These are phyloP conservation scores for Nemopilema nomurai DNA, from an alignment of 30 jellyfish, hydroid and myxozoan species.

Conservation along the genomic window DNA sequence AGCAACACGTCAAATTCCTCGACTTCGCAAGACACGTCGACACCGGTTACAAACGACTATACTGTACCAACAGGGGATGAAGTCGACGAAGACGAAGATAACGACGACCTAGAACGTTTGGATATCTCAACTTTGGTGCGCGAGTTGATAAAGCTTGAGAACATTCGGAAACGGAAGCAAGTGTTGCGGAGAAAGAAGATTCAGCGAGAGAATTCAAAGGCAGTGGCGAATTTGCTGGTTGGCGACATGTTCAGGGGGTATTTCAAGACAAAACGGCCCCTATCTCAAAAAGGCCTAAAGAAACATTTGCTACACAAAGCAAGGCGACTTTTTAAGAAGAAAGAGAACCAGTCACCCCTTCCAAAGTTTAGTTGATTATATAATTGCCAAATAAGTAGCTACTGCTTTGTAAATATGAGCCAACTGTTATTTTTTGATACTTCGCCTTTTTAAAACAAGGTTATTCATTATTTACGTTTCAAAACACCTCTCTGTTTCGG, in stretches of 20 bases:
- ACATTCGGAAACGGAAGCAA: conserved; percentile 50
- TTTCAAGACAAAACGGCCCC: conserved; percentile 26
- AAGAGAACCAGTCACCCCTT: conserved; percentile 52
- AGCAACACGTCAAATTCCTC: neutral
- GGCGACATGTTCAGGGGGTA: conserved; percentile 61
- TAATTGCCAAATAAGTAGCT: neutral
- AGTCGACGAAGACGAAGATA: conserved; percentile 36
- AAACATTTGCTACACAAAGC: conserved; percentile 57
- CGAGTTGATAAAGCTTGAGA: conserved; percentile 66
- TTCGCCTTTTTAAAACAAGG: no score
- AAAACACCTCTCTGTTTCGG: no score
- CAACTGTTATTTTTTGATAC: no score
- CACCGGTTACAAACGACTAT: conserved; percentile 10
- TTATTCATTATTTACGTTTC: no score
- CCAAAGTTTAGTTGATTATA: conserved; percentile 53
- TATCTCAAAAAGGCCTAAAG: conserved; percentile 50
- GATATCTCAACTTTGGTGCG: conserved; percentile 74
- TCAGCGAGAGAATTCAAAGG: conserved; percentile 34
- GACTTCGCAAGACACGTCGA: neutral
- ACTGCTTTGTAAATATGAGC: neutral
- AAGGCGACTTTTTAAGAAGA: conserved; percentile 1
- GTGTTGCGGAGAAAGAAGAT: conserved; percentile 38
- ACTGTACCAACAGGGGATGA: conserved; percentile 7
- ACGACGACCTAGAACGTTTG: conserved; percentile 45
- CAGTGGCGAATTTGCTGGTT: conserved; percentile 36